phyloP scores from a whole-genome alignment of 1,140 invertebrate species.

The Zaprionus davidi region DNA sequence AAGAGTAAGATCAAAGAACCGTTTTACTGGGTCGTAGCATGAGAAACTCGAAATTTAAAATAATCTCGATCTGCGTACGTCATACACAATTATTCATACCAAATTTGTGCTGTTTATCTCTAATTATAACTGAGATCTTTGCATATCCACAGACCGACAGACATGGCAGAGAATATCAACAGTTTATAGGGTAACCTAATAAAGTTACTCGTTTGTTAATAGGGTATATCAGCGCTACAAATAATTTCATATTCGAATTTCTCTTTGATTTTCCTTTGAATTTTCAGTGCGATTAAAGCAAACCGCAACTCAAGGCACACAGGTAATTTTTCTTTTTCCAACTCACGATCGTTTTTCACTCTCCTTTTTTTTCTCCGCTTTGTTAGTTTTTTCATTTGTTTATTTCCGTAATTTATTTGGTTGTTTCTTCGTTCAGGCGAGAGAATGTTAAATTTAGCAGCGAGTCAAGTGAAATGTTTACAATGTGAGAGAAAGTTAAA shows the following conservation, averaged over 20 bases:
- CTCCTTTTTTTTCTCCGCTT: slow-evolving; percentile 43
- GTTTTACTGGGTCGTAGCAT: too few species aligned
- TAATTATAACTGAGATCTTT: not conserved
- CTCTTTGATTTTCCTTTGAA: slow-evolving; percentile 30
- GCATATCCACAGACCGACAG: too few species aligned
- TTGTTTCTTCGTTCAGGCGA: slow-evolving; percentile 53
- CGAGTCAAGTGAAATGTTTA: slow-evolving; percentile 82
- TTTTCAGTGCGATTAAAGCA: slow-evolving; percentile 42
- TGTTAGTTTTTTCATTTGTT: slow-evolving; percentile 69
- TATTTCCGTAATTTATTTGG: slow-evolving; percentile 79
- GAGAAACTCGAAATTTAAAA: too few species aligned
- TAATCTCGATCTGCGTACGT: too few species aligned
- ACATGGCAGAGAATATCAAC: not conserved
- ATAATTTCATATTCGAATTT: not conserved
- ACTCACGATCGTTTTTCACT: slow-evolving; percentile 22
- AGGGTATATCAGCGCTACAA: too few species aligned
- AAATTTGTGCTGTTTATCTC: not conserved
- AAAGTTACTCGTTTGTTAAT: not conserved
- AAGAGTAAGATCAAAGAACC: too few species aligned
- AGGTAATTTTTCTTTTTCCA: slow-evolving; percentile 43
- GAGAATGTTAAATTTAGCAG: slow-evolving; percentile 79
- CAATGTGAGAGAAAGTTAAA: slow-evolving; percentile 80
- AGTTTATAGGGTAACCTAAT: too few species aligned
- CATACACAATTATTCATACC: too few species aligned
- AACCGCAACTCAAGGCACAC: slow-evolving; percentile 50